These are phyloP conservation scores for Cuculus canorus DNA, from an alignment of 2,797 vertebrate genomes.

Conservation along the genomic window DNA sequence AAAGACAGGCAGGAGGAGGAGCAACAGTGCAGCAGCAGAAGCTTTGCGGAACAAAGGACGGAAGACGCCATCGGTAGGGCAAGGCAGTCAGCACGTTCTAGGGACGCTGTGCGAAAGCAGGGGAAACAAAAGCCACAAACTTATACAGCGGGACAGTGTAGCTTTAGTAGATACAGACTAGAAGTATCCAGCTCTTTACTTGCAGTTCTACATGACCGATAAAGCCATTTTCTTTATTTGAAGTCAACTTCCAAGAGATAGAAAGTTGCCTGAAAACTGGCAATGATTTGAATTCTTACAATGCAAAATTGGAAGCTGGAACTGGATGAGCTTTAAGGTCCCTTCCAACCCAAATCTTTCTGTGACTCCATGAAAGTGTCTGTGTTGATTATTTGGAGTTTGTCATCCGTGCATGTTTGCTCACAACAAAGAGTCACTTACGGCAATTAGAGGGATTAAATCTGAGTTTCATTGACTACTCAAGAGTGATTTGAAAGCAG, in stretches of 20 bases:
- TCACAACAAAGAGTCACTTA: background rate
- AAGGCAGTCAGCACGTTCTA: conserved; percentile 59
- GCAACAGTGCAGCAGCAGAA: conserved; percentile 67
- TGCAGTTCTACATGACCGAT: conserved; percentile 57
- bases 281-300: background rate
- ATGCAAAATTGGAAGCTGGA: background rate
- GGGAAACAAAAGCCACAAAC: conserved; percentile 72
- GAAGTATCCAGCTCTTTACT: conserved; percentile 59
- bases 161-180: conserved; percentile 29
- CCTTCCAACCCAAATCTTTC: too few species aligned
- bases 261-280: background rate
- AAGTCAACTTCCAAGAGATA: background rate
- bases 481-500: background rate
- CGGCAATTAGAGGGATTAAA: background rate
- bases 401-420: background rate
- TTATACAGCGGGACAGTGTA: conserved; percentile 35
- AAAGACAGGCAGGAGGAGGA: background rate
- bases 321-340: too few species aligned
- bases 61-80: conserved; percentile 52
- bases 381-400: background rate
- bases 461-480: background rate
- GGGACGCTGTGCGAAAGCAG: conserved; percentile 72
- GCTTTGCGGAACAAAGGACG: conserved; percentile 65
- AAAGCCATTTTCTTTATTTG: background rate
- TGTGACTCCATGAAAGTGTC: background rate